Evolutionary conservation across 2,113 vertebrate species (phyloP).

Genomic region (Eudyptes chrysolophus): DNA sequence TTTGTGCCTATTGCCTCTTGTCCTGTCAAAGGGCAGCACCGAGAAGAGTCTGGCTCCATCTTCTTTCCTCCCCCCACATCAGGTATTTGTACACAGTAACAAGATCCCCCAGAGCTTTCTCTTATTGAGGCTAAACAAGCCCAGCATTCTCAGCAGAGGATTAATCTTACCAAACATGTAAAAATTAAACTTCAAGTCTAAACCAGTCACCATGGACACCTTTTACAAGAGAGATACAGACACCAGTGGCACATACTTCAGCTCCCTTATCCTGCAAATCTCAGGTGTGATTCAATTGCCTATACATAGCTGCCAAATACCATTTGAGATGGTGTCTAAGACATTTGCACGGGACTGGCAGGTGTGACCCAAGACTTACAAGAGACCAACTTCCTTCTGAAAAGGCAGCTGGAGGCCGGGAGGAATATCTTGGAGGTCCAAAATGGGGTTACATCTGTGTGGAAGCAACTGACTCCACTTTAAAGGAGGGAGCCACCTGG

Average conservation of each 20-base stretch:
- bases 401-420: not conserved
- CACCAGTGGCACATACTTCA: not conserved
- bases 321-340: not conserved
- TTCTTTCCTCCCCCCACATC: not conserved
- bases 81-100: not conserved
- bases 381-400: not conserved
- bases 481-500: not conserved
- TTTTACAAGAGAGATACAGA: not conserved
- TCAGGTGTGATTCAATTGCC: not conserved
- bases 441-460: not conserved
- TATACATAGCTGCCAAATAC: not conserved
- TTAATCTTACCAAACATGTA: not conserved
- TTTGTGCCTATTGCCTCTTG: not conserved
- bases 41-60: not conserved
- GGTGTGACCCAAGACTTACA: not conserved
- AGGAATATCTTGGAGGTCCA: not conserved
- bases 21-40: not conserved
- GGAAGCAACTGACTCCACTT: not conserved
- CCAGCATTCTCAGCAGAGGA: not conserved
- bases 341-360: not conserved
- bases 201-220: not conserved
- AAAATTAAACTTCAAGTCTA: not conserved
- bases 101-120: not conserved
- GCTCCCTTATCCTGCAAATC: not conserved
- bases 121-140: not conserved